A percentile compares a stretch with the other conserved stretches of the same genome.
Conservation (phyloP, 2,113 vertebrate genomes). For the Myxocyprinus asiaticus region DNA sequence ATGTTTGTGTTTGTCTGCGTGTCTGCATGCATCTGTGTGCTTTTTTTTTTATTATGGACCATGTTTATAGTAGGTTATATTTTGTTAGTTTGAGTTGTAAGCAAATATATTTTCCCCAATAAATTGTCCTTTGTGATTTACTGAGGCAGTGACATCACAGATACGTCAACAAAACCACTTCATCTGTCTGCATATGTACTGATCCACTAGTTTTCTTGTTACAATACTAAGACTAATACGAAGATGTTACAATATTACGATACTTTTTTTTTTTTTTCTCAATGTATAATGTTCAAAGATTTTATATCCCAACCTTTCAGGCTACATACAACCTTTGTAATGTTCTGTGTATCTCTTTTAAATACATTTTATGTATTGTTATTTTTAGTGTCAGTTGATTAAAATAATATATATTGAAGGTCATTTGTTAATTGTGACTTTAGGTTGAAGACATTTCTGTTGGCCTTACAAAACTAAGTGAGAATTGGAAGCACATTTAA, state of each 20-base stretch:
- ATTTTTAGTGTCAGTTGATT: slow-evolving; percentile 81
- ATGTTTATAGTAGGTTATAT: slow-evolving; percentile 11
- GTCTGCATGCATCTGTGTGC: slow-evolving; percentile 5
- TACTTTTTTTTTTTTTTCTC: slow-evolving; percentile 65
- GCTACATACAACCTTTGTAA: slow-evolving; percentile 80
- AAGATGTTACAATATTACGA: slow-evolving; percentile 75
- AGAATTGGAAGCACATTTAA: no score
- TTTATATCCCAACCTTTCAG: slow-evolving; percentile 81
- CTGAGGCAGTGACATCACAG: slow-evolving; percentile 62
- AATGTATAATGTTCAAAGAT: slow-evolving; percentile 79
- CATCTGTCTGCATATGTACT: slow-evolving; percentile 71
- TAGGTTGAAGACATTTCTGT: not conserved
- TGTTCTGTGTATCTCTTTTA: slow-evolving; percentile 78
- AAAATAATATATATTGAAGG: slow-evolving; percentile 68
- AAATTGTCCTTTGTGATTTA: slow-evolving; percentile 66
- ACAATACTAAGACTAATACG: slow-evolving; percentile 29
- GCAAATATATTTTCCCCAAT: slow-evolving; percentile 44
- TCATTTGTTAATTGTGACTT: not conserved
- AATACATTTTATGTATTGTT: slow-evolving; percentile 80
- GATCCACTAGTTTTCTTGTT: slow-evolving; percentile 64
- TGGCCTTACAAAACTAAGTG: no score
- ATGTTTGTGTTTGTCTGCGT: not conserved
- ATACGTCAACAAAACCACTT: slow-evolving; percentile 60
- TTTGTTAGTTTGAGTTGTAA: slow-evolving; percentile 39
- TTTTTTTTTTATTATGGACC: slow-evolving; percentile 21